Conservation (phyloP, 2,797 vertebrate genomes). For the Pristis pectinata region DNA sequence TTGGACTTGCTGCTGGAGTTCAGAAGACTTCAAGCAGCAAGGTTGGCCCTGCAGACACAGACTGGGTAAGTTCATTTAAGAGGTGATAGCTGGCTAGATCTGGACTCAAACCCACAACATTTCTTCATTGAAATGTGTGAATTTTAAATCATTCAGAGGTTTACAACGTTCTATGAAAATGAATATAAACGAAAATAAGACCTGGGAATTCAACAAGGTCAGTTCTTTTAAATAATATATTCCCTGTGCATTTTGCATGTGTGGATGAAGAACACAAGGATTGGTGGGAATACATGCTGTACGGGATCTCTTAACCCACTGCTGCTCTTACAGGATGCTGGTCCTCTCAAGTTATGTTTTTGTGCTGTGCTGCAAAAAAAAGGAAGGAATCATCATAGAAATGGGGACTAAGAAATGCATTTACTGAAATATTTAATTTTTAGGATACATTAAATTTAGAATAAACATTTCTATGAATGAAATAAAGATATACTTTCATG, state of each 20-base stretch:
- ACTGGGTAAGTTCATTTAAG: no score
- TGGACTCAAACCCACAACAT: no score
- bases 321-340: neutral
- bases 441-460: neutral
- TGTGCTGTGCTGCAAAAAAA: neutral
- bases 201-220: neutral
- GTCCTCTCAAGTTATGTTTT: neutral
- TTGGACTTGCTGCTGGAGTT: no score
- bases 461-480: neutral
- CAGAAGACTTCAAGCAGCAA: no score
- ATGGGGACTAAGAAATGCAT: neutral
- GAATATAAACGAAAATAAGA: neutral
- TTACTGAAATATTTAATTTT: neutral
- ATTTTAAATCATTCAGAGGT: neutral
- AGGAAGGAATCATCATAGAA: neutral
- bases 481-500: neutral
- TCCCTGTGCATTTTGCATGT: neutral
- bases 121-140: neutral
- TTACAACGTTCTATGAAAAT: neutral
- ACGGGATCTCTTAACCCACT: neutral
- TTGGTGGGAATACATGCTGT: neutral
- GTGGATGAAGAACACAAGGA: neutral
- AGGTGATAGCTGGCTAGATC: no score
- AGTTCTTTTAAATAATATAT: neutral
- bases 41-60: no score